These are phyloP conservation scores for Heliconius congener DNA, from an alignment of 1,140 invertebrate genomes.

Conservation along the genomic window DNA sequence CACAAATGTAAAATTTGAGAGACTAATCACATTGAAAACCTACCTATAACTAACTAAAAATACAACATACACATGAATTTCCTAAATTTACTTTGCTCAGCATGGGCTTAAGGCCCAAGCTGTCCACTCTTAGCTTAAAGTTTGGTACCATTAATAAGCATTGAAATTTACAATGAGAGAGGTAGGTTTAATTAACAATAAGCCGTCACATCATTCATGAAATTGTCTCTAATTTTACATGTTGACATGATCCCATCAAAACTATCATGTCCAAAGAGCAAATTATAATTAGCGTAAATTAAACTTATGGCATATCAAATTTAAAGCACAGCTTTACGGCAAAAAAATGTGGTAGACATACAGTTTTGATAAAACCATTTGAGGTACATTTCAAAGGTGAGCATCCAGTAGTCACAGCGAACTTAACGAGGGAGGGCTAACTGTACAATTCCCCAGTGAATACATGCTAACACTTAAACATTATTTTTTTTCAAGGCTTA, in stretches of 20 bases:
- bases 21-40: constrained; percentile 82
- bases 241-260: constrained; percentile 70
- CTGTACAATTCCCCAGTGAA: constrained; percentile 80
- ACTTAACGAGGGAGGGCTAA: constrained; percentile 81
- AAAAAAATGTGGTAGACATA: constrained; percentile 57
- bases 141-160: constrained; percentile 78
- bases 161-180: constrained; percentile 81
- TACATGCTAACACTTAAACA: constrained; percentile 81
- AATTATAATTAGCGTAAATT: constrained; percentile 62
- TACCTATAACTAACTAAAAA: constrained; percentile 82
- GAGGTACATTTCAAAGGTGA: constrained; percentile 71
- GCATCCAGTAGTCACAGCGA: constrained; percentile 78
- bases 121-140: constrained; percentile 70
- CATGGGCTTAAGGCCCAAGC: constrained; percentile 53
- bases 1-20: constrained; percentile 81
- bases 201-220: constrained; percentile 57
- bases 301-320: constrained; percentile 65
- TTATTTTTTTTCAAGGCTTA: constrained; percentile 76
- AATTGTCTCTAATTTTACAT: constrained; percentile 79
- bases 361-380: constrained; percentile 71
- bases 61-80: constrained; percentile 82
- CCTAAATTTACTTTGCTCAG: constrained; percentile 75
- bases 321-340: constrained; percentile 69
- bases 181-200: constrained; percentile 79
- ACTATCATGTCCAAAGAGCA: constrained; percentile 61